Conservation (phyloP, 2,797 vertebrate genomes). For the Phoxinus dragarum region DNA sequence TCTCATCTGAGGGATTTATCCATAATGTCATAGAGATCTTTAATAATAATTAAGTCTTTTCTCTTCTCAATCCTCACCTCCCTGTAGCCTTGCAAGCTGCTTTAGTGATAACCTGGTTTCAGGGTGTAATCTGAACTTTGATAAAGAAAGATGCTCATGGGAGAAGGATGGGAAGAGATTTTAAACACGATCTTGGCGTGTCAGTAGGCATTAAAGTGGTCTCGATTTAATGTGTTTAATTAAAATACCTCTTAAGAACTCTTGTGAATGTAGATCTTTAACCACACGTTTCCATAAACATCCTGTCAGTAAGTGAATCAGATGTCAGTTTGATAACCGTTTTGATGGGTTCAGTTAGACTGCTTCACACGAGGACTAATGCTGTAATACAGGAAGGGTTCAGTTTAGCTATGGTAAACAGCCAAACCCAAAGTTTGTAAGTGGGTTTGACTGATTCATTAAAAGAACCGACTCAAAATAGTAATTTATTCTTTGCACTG, state of each 20-base stretch:
- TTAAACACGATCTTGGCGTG: background rate
- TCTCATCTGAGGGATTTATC: conserved; percentile 60
- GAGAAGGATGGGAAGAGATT: background rate
- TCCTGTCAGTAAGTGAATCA: background rate
- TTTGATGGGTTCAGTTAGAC: background rate
- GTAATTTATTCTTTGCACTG: background rate
- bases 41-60: conserved; percentile 59
- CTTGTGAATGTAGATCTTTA: conserved; percentile 17
- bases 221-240: background rate
- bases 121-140: conserved; percentile 53
- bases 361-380: background rate
- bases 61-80: background rate
- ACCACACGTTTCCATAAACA: background rate
- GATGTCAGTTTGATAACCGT: background rate
- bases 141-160: conserved; percentile 39
- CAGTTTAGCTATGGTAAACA: background rate
- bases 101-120: conserved; percentile 59
- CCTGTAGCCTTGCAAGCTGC: background rate
- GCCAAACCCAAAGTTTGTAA: background rate
- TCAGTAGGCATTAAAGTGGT: background rate
- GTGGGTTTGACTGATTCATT: background rate
- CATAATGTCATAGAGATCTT: conserved; percentile 54
- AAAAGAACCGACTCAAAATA: background rate
- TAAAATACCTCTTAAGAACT: background rate
- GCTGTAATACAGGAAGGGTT: background rate